Base-by-base conservation (phyloP, 1,140 invertebrate species). In the Temnothorax longispinosus region DNA sequence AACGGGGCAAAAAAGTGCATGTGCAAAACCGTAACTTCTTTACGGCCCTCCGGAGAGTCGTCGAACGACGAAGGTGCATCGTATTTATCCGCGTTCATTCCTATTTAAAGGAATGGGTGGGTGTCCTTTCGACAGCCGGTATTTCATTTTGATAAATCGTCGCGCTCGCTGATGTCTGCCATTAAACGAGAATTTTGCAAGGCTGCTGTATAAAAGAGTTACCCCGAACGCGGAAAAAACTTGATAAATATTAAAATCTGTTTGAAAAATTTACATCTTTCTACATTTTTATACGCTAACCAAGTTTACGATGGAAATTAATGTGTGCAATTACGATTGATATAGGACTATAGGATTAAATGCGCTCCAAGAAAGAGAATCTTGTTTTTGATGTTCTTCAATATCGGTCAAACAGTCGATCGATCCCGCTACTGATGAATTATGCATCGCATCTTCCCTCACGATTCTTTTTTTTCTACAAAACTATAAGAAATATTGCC, bases 1-100 rank as follows among this genome's bases (percentile, higher is more conserved):
- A 84, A 84, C 56, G 87, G 88, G 85, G 84, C 56, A 84, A 88
- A 87, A 27, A 86, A 60, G 81, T 88, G 86, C 81, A 90, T 91
- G 88, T 89, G 85, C 90, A 91, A 27, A 91, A 88, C 88, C 89
- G 89, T 90, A 92, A 90, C 90, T 86, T 74, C 84, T 93, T 93
- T 91, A 93, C 88, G 91, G 90, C 67, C 64, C 92, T 90, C 88
- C 56, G 27, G 92, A 89, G 92, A 84, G 78, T 82, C 85, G 56
- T 60, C 81, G 67, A 78, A 87, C 62, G 27, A 35, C 32, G 50
- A 41, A 71, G 85, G 50, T 72, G 35, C 58, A 60, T 87, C 88
- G 86, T 88, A 86, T 88, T 90, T 90, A 88, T 90, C 76, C 35
- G n/a, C 38, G 69, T 62, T 88, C 62, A 32, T 89, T 80, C 54